These are phyloP conservation scores for Cosmia trapezina DNA, from an alignment of 2,888 invertebrate species.

Conservation along the genomic window DNA sequence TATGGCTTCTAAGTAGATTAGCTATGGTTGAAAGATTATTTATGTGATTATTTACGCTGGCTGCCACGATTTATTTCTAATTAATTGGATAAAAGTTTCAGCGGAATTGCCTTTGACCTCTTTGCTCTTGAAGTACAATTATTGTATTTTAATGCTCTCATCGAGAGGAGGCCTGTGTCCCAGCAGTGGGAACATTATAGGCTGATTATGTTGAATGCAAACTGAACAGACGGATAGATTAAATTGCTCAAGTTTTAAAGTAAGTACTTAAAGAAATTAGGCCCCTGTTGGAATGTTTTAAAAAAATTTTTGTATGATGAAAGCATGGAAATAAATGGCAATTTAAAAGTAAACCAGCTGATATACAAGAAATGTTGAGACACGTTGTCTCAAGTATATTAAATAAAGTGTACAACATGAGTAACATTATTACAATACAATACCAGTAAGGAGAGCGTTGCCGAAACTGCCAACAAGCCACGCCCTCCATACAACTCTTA, in stretches of 20 bases:
- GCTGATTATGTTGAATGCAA: too few relatives aligned
- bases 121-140: slow-evolving; percentile 11
- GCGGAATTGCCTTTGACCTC: slow-evolving; percentile 25
- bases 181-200: too few relatives aligned
- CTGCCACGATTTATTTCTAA: slow-evolving; percentile 40
- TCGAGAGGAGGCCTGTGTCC: too few relatives aligned
- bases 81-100: slow-evolving; percentile 55
- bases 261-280: not conserved
- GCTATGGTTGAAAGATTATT: slow-evolving; percentile 25
- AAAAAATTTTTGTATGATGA: not conserved
- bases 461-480: slow-evolving; percentile 47
- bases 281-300: not conserved
- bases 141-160: slow-evolving; percentile 1
- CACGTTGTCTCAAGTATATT: not conserved
- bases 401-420: not conserved
- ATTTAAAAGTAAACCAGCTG: not conserved
- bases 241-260: not conserved
- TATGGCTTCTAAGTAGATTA: slow-evolving; percentile 65
- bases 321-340: not conserved
- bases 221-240: not conserved
- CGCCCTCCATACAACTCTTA: slow-evolving; percentile 49
- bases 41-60: slow-evolving; percentile 29
- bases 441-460: not conserved
- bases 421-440: not conserved
- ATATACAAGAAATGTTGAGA: not conserved